Evolutionary conservation across 1,140 invertebrate species (phyloP).

Genomic region (Manduca sexta): DNA sequence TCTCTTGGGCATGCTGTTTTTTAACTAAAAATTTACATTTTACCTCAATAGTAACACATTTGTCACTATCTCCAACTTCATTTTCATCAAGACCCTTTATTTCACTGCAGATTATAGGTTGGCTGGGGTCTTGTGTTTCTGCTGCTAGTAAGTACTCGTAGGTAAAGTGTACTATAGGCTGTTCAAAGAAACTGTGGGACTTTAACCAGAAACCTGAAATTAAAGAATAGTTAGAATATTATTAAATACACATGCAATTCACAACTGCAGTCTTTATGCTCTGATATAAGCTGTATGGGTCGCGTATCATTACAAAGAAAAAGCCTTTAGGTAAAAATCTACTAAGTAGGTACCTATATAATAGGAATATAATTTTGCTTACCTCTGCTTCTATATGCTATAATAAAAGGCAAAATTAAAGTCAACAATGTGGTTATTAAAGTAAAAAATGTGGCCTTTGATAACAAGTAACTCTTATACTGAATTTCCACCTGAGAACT

Average conservation of each 20-base stretch:
- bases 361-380: constrained; percentile 28
- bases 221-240: background rate
- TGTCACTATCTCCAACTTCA: constrained; percentile 25
- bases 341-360: too few relatives aligned
- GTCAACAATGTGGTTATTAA: constrained; percentile 61
- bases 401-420: constrained; percentile 73
- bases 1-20: too few relatives aligned
- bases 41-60: constrained; percentile 48
- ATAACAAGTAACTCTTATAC: constrained; percentile 74
- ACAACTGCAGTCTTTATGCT: too few relatives aligned
- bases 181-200: constrained; percentile 73
- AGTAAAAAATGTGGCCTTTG: constrained; percentile 76
- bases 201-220: constrained; percentile 76
- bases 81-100: constrained; percentile 16
- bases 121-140: constrained; percentile 71
- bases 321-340: too few relatives aligned
- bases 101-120: constrained; percentile 76
- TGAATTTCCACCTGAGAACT: constrained; percentile 69
- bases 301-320: background rate
- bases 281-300: too few relatives aligned
- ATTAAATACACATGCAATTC: too few relatives aligned
- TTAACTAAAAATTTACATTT: too few relatives aligned
- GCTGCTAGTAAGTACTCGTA: constrained; percentile 77
- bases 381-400: constrained; percentile 77
- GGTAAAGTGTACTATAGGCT: constrained; percentile 76